Conservation (phyloP, 2,888 invertebrate species). For the Orthosia cruda region DNA sequence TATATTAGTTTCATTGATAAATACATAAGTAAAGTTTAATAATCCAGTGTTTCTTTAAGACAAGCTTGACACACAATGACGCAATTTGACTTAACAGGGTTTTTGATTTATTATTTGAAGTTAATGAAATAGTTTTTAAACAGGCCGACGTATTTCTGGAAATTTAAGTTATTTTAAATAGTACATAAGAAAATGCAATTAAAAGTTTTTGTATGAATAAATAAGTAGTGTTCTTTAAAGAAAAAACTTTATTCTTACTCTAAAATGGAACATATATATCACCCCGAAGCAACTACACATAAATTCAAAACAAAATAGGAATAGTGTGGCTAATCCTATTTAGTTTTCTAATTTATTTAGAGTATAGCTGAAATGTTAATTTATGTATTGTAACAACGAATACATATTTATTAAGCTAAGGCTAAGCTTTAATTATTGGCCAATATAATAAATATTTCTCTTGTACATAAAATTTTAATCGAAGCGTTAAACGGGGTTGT, state of each 20-base stretch:
- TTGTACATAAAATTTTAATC: not conserved
- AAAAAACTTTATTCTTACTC: not conserved
- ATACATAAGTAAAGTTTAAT: too few relatives aligned
- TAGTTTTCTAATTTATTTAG: not conserved
- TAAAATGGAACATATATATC: not conserved
- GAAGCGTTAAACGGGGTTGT: not conserved
- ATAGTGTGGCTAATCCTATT: not conserved
- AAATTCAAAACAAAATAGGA: too few relatives aligned
- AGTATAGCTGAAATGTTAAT: not conserved
- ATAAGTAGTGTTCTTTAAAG: not conserved
- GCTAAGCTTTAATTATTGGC: not conserved
- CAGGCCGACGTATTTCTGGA: too few relatives aligned
- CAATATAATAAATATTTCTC: not conserved
- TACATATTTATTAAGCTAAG: not conserved
- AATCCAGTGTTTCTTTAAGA: too few relatives aligned
- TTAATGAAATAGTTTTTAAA: too few relatives aligned
- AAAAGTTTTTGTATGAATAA: not conserved
- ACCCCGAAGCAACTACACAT: not conserved
- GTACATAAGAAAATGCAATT: not conserved
- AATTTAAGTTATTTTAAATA: too few relatives aligned
- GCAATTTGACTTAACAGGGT: too few relatives aligned
- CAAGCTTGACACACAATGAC: too few relatives aligned
- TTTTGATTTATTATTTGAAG: too few relatives aligned
- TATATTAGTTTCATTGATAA: too few relatives aligned
- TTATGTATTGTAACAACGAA: not conserved